Base-by-base conservation (phyloP, 1,140 invertebrate species). In the Zaprionus lachaisei region DNA sequence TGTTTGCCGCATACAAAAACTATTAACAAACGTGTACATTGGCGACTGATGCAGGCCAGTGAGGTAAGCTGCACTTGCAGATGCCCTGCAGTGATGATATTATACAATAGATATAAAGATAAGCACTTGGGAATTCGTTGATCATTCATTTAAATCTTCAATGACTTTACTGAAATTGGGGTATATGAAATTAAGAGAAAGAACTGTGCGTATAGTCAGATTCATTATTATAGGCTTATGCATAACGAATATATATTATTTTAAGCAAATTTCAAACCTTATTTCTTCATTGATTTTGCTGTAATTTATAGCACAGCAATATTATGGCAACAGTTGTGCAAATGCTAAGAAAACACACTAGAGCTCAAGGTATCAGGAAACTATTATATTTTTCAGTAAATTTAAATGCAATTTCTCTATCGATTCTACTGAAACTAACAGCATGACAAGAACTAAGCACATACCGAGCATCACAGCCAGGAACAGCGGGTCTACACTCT, bases 1-100 rank as follows among this genome's bases (percentile, higher is more conserved):
- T 34, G 31, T 34, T 34, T 34, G 68, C 66, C 51, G 66, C 67
- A 55, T 65, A 70, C 20, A 71, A 63, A 56, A 82, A 77, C 77
- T 73, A 80, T 83, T 51, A 66, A 62, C 38, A 76, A 57, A 80
- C 20, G 34, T 26, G 24, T 5, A 57, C 5, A 2, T 11, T 34
- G 31, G 9, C 49, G 24, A 28, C 5, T 20, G 31, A 2, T 9
- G 22, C 41, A 17, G 38, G 38, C 5, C 7, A 47, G 7, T 47
- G 7, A 9, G 15, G 41, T 47, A 4, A 9, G 12, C 14, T 38
- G 37, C 37, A 38, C 14, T 9, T 7, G 7, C 2, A 47, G 41
- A 17, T 47, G 9, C 41, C 7, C 6, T 17, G n/a, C 11, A 47
- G 17, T 47, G 41, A 17, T 7, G 41, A 47, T 17, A 17, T 34